Conservation (phyloP, 2,113 vertebrate genomes). For the Recurvirostra avosetta region DNA sequence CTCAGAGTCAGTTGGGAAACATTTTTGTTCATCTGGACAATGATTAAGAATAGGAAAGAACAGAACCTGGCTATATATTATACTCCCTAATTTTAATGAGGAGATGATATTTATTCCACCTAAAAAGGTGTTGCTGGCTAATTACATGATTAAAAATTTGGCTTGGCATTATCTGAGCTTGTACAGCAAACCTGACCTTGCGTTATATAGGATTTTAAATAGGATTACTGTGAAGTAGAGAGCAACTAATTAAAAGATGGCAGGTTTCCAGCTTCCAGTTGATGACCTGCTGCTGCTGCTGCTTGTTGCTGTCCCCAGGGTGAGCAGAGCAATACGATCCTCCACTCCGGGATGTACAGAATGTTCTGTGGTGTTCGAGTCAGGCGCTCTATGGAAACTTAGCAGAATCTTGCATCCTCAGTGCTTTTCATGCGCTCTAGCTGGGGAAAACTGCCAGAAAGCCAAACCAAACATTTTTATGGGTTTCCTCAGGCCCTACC, state of each 20-base stretch:
- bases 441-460: constrained; percentile 52
- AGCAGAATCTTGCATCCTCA: constrained; percentile 46
- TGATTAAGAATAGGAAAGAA: constrained; percentile 22
- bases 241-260: constrained; percentile 59
- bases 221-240: neutral
- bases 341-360: constrained; percentile 51
- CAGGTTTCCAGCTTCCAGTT: constrained; percentile 36
- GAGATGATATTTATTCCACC: neutral
- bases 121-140: constrained; percentile 45
- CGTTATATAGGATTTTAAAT: constrained; percentile 31
- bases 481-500: constrained; percentile 59
- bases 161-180: constrained; percentile 36
- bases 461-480: constrained; percentile 78
- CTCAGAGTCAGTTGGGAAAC: neutral
- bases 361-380: constrained; percentile 62
- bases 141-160: constrained; percentile 40
- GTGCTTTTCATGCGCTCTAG: constrained; percentile 37
- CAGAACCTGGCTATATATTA: neutral
- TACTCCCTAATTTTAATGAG: neutral
- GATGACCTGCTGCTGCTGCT: constrained; percentile 35
- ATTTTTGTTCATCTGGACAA: neutral
- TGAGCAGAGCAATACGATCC: constrained; percentile 9
- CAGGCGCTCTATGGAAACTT: constrained; percentile 54
- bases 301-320: constrained; percentile 44
- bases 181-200: constrained; percentile 11